These are phyloP conservation scores for Calameuta filiformis DNA, from an alignment of 2,888 invertebrate genomes.

Conservation along the genomic window DNA sequence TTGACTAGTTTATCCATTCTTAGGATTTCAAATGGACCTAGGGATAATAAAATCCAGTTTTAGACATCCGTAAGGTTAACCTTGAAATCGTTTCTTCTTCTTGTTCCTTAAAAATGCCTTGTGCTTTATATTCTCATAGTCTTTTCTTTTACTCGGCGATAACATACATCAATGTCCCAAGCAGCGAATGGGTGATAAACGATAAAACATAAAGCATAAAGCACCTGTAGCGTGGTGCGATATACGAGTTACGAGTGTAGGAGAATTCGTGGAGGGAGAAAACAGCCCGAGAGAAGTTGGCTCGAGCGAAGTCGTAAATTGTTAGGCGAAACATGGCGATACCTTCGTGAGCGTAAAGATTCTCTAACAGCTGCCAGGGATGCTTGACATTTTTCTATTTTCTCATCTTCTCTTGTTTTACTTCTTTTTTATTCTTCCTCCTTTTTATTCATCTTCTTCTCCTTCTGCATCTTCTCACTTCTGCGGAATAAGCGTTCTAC, in stretches of 20 bases:
- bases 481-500: background rate
- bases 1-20: background rate
- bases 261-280: background rate
- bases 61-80: background rate
- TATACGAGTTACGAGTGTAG: background rate
- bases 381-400: background rate
- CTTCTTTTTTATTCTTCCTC: background rate
- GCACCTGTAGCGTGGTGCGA: background rate
- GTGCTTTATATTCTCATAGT: background rate
- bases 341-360: background rate
- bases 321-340: background rate
- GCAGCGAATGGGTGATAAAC: background rate
- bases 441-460: background rate
- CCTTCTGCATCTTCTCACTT: background rate
- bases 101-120: background rate
- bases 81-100: background rate
- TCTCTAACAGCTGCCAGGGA: background rate
- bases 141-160: background rate
- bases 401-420: background rate
- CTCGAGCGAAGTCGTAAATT: background rate
- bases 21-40: background rate
- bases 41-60: background rate
- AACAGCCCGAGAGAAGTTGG: slow-evolving; percentile 1
- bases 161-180: background rate
- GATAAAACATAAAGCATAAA: background rate